Conservation (phyloP, 2,113 vertebrate species). For the Lepidothrix coronata region DNA sequence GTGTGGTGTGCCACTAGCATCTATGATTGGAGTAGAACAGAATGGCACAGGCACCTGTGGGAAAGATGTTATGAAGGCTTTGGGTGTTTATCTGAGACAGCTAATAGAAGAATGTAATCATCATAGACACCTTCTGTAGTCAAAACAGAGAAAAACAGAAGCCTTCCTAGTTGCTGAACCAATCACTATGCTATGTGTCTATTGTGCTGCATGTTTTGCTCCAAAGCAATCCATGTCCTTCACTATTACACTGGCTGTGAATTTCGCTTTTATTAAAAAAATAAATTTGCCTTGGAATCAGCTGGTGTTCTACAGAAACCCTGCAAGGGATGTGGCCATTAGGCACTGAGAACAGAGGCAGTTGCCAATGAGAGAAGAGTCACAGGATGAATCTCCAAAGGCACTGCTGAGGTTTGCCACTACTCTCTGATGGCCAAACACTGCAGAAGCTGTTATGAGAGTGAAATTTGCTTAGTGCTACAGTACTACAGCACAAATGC, state of each 20-base stretch:
- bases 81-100: accelerated
- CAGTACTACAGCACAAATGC: background rate
- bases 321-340: background rate
- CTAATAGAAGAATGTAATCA: background rate
- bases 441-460: background rate
- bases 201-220: background rate
- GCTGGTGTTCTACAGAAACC: background rate
- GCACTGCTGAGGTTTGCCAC: background rate
- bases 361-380: background rate
- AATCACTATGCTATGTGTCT: background rate
- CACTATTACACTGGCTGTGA: background rate
- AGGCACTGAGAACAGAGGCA: background rate
- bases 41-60: background rate
- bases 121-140: background rate
- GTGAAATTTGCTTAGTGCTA: background rate
- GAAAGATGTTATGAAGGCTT: background rate
- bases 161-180: background rate
- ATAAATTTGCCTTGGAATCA: background rate
- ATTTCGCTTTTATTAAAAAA: constrained; percentile 8
- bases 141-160: background rate
- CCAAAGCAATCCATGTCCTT: background rate
- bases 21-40: background rate
- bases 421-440: background rate
- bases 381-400: background rate
- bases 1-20: background rate